A percentile compares a stretch with the other conserved stretches of the same genome.
Evolutionary conservation across 2,113 vertebrate genomes (phyloP).

Genomic region (Ibidorhyncha struthersii): DNA sequence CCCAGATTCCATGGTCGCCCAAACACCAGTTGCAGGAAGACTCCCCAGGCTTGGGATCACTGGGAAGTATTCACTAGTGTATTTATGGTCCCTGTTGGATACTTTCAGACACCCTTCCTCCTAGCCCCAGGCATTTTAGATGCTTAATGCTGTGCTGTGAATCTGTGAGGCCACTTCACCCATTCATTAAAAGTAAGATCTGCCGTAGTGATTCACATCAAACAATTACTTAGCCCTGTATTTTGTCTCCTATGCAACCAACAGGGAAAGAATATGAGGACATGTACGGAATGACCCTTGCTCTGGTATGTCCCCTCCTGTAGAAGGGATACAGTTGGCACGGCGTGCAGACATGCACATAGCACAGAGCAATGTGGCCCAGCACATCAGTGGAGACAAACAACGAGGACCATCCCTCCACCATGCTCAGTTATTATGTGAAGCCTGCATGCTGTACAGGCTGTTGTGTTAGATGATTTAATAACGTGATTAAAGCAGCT

Average conservation of each 20-base stretch:
- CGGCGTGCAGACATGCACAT: fast-evolving
- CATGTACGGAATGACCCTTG: not conserved
- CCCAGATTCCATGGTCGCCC: not conserved
- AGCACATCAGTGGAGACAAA: fast-evolving
- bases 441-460: not conserved
- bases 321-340: not conserved
- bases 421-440: no score
- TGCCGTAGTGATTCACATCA: no score
- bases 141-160: not conserved
- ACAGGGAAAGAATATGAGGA: not conserved
- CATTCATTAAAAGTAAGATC: no score
- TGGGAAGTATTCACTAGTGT: not conserved
- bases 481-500: not conserved
- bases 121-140: no score
- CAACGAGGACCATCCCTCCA: not conserved
- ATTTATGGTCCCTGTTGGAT: not conserved
- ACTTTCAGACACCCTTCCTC: not conserved
- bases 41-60: not conserved
- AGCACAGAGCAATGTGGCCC: not conserved
- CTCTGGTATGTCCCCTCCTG: not conserved
- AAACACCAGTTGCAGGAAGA: not conserved
- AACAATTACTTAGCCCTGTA: not conserved
- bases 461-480: not conserved
- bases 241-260: not conserved
- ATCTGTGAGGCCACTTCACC: not conserved